phyloP scores from a whole-genome alignment of 1,140 invertebrate species.

The Oncopeltus fasciatus region DNA sequence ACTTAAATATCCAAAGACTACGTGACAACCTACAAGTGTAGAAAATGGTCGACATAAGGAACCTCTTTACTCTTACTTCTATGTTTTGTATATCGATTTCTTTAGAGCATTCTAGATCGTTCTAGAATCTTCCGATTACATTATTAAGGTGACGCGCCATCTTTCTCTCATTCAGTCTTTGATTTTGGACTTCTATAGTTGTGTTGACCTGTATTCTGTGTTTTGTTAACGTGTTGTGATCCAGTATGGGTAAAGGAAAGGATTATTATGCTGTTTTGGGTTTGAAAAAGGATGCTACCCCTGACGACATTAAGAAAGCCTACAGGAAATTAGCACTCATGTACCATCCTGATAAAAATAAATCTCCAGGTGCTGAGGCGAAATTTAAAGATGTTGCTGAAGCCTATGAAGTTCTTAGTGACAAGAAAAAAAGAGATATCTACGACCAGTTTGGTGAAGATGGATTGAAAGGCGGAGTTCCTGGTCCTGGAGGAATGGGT shows the following conservation, averaged over 20 bases:
- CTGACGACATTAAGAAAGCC: slow-evolving; percentile 95
- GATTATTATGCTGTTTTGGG: slow-evolving; percentile 95
- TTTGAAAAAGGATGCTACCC: slow-evolving; percentile 66
- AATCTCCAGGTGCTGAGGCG: slow-evolving; percentile 82
- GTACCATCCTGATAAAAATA: slow-evolving; percentile 99
- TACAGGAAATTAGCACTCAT: slow-evolving; percentile 94
- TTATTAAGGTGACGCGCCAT: neutral
- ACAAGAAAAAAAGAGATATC: slow-evolving; percentile 85
- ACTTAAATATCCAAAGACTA: too few species aligned
- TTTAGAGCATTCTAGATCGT: neutral
- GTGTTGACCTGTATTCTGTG: neutral
- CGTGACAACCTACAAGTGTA: too few species aligned
- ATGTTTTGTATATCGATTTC: too few species aligned
- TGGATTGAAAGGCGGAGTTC: slow-evolving; percentile 65
- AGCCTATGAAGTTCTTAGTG: slow-evolving; percentile 94
- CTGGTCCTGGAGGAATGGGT: slow-evolving; percentile 30
- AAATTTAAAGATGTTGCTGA: slow-evolving; percentile 97
- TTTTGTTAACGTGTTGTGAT: neutral
- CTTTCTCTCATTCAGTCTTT: neutral
- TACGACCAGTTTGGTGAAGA: slow-evolving; percentile 96
- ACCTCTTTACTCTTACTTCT: too few species aligned
- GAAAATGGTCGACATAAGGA: too few species aligned
- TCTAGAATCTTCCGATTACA: neutral
- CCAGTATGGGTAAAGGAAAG: slow-evolving; percentile 45
- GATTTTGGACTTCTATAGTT: too few species aligned